Conservation (phyloP, 2,888 invertebrate genomes). For the Temnothorax ravouxi region DNA sequence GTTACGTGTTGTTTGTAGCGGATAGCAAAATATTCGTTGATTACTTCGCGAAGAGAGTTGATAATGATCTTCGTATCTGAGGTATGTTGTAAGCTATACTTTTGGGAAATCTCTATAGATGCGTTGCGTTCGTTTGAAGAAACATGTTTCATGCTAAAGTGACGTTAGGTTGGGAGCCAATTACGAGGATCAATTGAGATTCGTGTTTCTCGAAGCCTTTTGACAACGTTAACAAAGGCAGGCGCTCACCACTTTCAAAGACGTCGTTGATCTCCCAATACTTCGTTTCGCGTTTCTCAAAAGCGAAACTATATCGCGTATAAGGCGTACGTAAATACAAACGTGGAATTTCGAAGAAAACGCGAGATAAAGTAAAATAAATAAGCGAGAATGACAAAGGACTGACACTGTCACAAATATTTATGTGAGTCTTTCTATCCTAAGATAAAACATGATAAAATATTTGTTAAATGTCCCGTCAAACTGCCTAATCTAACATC, state of each 20-base stretch:
- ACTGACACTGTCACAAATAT: conserved; percentile 13
- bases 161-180: conserved; percentile 21
- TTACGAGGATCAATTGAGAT: conserved; percentile 37
- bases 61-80: background rate
- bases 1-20: conserved; percentile 47
- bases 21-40: conserved; percentile 55
- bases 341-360: conserved; percentile 5
- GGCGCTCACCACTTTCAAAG: conserved; percentile 21
- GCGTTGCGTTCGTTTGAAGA: conserved; percentile 6
- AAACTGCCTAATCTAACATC: conserved; percentile 24
- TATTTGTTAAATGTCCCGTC: conserved; percentile 7
- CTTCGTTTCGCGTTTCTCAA: conserved; percentile 30
- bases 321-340: conserved; percentile 10
- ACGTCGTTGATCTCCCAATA: conserved; percentile 10
- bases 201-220: conserved; percentile 43
- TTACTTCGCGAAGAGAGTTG: conserved; percentile 3
- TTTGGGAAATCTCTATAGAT: conserved; percentile 8
- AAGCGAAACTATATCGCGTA: conserved; percentile 3
- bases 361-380: conserved; percentile 6
- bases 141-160: background rate
- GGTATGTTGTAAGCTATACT: background rate
- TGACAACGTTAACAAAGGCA: conserved; percentile 18
- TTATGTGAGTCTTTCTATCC: conserved; percentile 5
- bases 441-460: conserved; percentile 10
- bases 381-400: conserved; percentile 19